Evolutionary conservation across 2,797 vertebrate genomes (phyloP).

Genomic region (Brachymystax lenok): DNA sequence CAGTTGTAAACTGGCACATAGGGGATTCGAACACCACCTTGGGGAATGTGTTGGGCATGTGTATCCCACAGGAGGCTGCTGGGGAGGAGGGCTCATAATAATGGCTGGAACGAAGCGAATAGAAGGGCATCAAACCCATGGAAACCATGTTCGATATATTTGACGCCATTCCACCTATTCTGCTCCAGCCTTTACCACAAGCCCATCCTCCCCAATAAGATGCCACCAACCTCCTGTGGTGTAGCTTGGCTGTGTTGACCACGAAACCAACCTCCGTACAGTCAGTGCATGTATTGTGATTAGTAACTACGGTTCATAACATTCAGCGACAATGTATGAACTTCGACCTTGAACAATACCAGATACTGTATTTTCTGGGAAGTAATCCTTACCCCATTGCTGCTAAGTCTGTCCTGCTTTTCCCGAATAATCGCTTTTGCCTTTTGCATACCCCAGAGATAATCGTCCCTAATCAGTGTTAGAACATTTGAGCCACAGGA

Average conservation of each 20-base stretch:
- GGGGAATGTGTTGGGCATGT: neutral
- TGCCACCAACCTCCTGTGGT: too few species aligned
- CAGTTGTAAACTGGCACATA: neutral
- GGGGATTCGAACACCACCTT: neutral
- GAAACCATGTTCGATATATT: too few species aligned
- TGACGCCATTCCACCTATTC: too few species aligned
- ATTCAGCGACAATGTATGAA: conserved; percentile 29
- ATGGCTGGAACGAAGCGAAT: too few species aligned
- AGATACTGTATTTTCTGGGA: neutral
- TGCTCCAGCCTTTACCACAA: too few species aligned
- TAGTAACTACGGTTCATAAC: neutral
- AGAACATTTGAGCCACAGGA: neutral
- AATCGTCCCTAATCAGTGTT: neutral
- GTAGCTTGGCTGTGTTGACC: neutral
- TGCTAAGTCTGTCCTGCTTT: neutral
- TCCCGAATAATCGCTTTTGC: neutral
- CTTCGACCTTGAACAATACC: conserved; percentile 40
- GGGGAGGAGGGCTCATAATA: too few species aligned
- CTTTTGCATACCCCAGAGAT: neutral
- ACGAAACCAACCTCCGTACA: neutral
- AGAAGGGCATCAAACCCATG: too few species aligned
- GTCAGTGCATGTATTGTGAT: neutral
- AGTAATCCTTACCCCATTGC: neutral
- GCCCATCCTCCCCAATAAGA: too few species aligned
- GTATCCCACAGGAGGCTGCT: neutral